A percentile compares a stretch with the other conserved stretches of the same genome.
These are phyloP conservation scores for Sus scrofa DNA, from an alignment of 2,113 vertebrate species.

Conservation along the genomic window DNA sequence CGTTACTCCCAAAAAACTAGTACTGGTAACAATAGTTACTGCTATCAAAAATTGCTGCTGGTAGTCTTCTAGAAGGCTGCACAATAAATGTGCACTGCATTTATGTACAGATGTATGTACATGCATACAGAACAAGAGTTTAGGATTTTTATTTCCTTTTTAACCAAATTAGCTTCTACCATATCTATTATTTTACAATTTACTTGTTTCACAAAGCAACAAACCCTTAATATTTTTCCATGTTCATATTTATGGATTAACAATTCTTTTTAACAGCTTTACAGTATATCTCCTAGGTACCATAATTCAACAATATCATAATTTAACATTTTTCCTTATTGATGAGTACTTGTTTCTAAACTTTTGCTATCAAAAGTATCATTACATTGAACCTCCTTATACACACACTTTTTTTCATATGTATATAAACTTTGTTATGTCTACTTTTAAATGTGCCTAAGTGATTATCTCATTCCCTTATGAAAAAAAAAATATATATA, in stretches of 20 bases:
- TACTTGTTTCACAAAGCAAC: not conserved
- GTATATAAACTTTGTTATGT: not conserved
- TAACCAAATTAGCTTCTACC: not conserved
- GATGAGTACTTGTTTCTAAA: not conserved
- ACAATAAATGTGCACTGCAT: not conserved
- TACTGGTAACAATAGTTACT: not conserved
- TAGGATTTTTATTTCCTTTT: not conserved
- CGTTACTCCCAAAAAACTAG: not conserved
- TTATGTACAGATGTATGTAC: not conserved
- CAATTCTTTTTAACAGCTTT: not conserved
- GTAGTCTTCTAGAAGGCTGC: not conserved
- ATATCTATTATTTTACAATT: not conserved
- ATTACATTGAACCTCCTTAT: not conserved
- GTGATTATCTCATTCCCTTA: not conserved
- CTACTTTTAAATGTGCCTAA: not conserved
- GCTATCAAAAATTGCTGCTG: not conserved
- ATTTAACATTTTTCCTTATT: not conserved
- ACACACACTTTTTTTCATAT: not conserved
- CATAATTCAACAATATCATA: not conserved
- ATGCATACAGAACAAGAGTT: not conserved
- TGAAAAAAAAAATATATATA: not conserved
- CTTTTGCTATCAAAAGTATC: not conserved
- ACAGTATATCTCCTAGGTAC: not conserved
- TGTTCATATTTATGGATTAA: not conserved
- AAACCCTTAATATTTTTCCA: not conserved